Evolutionary conservation across 2,888 invertebrate genomes (phyloP).

Genomic region (Heterodera filipjevi): DNA sequence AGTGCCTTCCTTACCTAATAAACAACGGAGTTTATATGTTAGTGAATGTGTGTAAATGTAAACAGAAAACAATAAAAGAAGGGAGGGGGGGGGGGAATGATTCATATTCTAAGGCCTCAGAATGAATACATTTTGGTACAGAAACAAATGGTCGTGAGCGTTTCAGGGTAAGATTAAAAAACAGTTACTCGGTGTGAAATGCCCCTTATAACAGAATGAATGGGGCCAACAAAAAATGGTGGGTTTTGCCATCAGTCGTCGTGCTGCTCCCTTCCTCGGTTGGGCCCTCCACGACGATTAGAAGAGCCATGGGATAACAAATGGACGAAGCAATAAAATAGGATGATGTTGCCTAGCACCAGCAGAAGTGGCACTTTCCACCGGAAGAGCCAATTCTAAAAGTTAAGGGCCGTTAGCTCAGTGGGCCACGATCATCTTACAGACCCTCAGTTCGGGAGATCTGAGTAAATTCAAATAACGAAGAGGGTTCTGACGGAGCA

Average conservation of each 20-base stretch:
- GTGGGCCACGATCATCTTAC: too few relatives aligned
- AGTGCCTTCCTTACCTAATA: too few relatives aligned
- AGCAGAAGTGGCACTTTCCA: conserved; percentile 62
- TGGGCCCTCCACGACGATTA: neutral
- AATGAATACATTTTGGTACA: neutral
- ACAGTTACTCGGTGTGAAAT: neutral
- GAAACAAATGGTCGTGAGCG: neutral
- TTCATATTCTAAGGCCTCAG: neutral
- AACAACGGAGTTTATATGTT: too few relatives aligned
- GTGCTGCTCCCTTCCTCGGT: conserved; percentile 5
- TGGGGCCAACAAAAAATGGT: neutral
- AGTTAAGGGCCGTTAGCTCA: conserved; percentile 23
- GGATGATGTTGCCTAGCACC: conserved; percentile 56
- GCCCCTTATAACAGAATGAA: neutral
- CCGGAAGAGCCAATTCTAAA: conserved; percentile 57
- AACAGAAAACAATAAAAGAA: neutral
- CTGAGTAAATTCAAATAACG: conserved; percentile 80
- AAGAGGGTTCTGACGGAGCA: conserved; percentile 89
- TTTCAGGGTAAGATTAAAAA: neutral
- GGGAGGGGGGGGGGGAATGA: neutral
- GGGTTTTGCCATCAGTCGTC: neutral
- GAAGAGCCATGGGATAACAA: conserved; percentile 52
- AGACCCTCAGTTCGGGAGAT: conserved; percentile 91
- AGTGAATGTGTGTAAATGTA: neutral
- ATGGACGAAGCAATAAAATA: conserved; percentile 61